Base-by-base conservation (phyloP, 1,140 invertebrate genomes). In the Micrasema longulum region DNA sequence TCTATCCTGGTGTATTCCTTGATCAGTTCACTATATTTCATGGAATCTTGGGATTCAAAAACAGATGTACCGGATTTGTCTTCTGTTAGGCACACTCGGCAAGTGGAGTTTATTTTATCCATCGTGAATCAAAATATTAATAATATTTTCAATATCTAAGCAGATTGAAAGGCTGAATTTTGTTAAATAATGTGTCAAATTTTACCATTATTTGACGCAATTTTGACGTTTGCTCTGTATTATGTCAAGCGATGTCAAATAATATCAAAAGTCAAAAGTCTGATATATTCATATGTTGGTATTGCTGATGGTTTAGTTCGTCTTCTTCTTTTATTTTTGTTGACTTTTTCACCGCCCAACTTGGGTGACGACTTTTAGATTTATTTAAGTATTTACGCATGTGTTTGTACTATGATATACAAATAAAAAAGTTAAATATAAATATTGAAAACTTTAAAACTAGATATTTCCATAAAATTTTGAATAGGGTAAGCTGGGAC, bases 1-100 rank as follows among this genome's bases (percentile, higher is more conserved):
- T 52, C 38, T 63, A 70, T 31, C 23, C 68, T 57, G 9, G 48
- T 64, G 57, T 63, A 70, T 23, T 70, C 57, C 18, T 70, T 52
- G 26, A 70, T 70, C 2, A 70, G 23, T 38, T 63, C 68, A 35
- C 47, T 38, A 23, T 70, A 70, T 36, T 63, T 70, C 10, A 26
- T 38, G 47, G 3, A 38, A 31, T 31, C 26, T 11, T 63, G 20
- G 16, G 16, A 20, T 16, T 70, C 68, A 63, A 52, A 70, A 9
- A 70, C 36, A 11, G 68, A 52, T 12, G 50, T 31, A 50, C 26
- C 57, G 4, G 43, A 10, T 14, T 38, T 20, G 6, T 64, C 35
- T 38, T 63, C 45, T 23, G 41, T n/a, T 9, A 70, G 45, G 18
- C 68, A 70, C 12, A 70, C 50, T 10, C 68, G 60, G 41, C 68